phyloP scores from a whole-genome alignment of 2,113 vertebrate genomes.

The Benitochromis conjunctus region DNA sequence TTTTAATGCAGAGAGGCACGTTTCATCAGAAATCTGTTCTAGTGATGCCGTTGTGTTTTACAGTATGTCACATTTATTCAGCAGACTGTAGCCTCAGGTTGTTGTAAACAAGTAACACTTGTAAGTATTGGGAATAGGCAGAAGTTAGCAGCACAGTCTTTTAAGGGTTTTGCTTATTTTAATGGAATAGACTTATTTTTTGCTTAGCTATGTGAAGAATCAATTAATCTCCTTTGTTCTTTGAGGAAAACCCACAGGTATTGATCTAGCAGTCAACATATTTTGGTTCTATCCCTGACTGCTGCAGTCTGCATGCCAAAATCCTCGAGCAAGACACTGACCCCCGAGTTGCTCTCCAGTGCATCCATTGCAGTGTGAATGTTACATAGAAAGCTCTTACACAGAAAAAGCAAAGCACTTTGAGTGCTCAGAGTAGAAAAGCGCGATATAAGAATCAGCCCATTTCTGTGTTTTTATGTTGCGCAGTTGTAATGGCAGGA shows the following conservation, averaged over 20 bases:
- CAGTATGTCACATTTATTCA: background rate
- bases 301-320: background rate
- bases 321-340: background rate
- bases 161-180: background rate
- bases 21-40: background rate
- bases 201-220: background rate
- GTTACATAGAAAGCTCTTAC: background rate
- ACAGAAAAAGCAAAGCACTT: background rate
- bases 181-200: background rate
- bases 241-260: background rate
- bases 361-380: background rate
- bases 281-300: background rate
- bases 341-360: background rate
- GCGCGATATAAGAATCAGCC: background rate
- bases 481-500: conserved; percentile 69
- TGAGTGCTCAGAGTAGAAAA: background rate
- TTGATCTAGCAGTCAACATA: background rate
- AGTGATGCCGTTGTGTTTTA: background rate
- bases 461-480: background rate
- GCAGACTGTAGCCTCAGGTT: background rate
- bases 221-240: background rate
- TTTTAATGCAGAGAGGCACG: background rate
- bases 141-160: background rate
- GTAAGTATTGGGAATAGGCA: background rate
- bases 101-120: background rate